phyloP scores from a whole-genome alignment of 2,888 invertebrate genomes.

The Acrobasis suavella region DNA sequence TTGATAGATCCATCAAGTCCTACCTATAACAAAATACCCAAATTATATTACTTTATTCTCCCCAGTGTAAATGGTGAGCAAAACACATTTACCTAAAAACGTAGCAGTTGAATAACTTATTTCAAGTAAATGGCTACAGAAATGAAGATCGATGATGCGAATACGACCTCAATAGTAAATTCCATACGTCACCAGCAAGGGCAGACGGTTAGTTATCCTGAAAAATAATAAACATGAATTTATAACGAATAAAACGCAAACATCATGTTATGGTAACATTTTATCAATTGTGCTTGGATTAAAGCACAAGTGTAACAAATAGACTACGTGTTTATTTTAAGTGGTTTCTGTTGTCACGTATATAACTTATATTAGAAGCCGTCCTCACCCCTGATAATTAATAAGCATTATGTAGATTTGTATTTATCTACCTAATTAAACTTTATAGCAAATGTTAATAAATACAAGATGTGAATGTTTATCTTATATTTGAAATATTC shows the following conservation, averaged over 20 bases:
- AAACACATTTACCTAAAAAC: too few relatives aligned
- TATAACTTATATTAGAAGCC: background rate
- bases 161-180: background rate
- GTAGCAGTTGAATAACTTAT: background rate
- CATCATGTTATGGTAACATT: background rate
- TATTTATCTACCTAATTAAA: too few relatives aligned
- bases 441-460: too few relatives aligned
- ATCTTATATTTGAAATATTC: too few relatives aligned
- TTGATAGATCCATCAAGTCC: too few relatives aligned
- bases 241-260: background rate
- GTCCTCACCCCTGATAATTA: background rate
- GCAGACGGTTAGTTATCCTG: background rate
- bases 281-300: background rate
- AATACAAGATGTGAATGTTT: too few relatives aligned
- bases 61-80: too few relatives aligned
- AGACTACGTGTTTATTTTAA: background rate
- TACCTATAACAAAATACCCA: too few relatives aligned
- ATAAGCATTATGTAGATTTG: background rate
- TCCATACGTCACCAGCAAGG: background rate
- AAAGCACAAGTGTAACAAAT: background rate
- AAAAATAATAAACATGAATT: constrained; percentile 1
- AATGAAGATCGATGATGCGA: background rate
- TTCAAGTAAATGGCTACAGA: background rate
- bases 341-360: background rate
- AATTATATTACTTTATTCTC: too few relatives aligned